These are phyloP conservation scores for Aquatica leii DNA, from an alignment of 2,888 invertebrate species.

Conservation along the genomic window DNA sequence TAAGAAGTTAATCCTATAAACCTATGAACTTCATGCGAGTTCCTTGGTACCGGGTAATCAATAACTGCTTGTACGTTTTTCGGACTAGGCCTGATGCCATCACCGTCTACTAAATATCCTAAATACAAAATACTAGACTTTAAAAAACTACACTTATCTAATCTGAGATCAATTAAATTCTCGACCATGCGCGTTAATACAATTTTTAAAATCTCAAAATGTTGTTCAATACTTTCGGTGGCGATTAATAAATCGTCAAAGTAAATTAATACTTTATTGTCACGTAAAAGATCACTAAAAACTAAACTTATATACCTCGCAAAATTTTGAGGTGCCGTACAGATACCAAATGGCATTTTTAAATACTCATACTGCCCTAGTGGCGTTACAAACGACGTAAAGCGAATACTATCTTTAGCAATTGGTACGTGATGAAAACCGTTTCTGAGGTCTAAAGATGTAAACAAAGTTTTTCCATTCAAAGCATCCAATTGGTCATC, in stretches of 20 bases:
- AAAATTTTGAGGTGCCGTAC: not conserved
- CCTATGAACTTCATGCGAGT: not conserved
- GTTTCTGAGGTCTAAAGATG: not conserved
- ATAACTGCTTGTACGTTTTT: not conserved
- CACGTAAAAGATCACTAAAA: not conserved
- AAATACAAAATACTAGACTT: not conserved
- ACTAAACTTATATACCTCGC: not conserved
- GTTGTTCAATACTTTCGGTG: not conserved
- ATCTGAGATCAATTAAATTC: not conserved
- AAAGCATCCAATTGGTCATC: not conserved
- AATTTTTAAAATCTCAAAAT: not conserved
- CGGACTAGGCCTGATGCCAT: not conserved
- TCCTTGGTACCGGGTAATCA: not conserved
- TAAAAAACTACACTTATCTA: conserved; percentile 1
- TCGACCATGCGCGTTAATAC: not conserved
- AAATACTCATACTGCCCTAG: conserved; percentile 3
- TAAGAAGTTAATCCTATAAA: not conserved
- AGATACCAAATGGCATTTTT: conserved; percentile 4
- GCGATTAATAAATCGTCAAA: conserved; percentile 11
- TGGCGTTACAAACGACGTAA: conserved; percentile 1
- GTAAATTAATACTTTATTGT: not conserved
- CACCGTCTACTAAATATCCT: not conserved
- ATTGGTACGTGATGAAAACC: not conserved
- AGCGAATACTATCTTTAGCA: not conserved
- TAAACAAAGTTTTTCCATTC: not conserved